Base-by-base conservation (phyloP, 2,113 vertebrate species). In the Gobiocypris rarus region DNA sequence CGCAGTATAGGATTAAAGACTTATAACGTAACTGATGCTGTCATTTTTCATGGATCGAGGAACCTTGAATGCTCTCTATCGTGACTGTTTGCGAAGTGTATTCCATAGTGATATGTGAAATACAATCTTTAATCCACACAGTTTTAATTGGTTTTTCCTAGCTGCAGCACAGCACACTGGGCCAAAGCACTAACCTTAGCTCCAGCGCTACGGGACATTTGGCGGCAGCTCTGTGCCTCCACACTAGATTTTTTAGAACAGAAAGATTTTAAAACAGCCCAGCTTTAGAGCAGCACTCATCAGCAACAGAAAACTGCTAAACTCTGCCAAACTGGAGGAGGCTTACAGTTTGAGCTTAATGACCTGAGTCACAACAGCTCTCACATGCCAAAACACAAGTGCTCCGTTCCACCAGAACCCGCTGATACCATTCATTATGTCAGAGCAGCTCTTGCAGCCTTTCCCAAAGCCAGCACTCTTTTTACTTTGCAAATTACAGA, bases 1-100 rank as follows among this genome's bases (percentile, higher is more conserved):
- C 92, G 93, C 92, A 90, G 91, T 94, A 94, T 91, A 88, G 94
- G 94, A 95, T 95, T 95, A 94, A 94, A 93, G 92, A 92, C 93
- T 95, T 93, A 93, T 92, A 94, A 93, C 92, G 92, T 92, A 94
- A 94, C 93, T 92, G 92, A 92, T 92, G 89, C 91, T 92, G 92
- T 93, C 90, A 94, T 92, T 93, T 93, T 91, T 92, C 61, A 87
- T 78, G 90, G 92, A 93, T 90, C 89, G 91, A 89, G 89, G 91
- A 87, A 84, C 34, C 75, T 88, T 52, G 83, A 88, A 83, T 70
- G 85, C 87, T 86, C 88, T 85, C 86, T 88, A 24, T 50, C 9
- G 5, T 17, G 61, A 15, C 26, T 63, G 15, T 45, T 31, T n/a
- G 48, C n/a, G 15, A 73, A 71, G 48, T 26, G 50, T 63, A 75